These are phyloP conservation scores for Sebastes matsubarae DNA, from an alignment of 2,797 vertebrate species.

Conservation along the genomic window DNA sequence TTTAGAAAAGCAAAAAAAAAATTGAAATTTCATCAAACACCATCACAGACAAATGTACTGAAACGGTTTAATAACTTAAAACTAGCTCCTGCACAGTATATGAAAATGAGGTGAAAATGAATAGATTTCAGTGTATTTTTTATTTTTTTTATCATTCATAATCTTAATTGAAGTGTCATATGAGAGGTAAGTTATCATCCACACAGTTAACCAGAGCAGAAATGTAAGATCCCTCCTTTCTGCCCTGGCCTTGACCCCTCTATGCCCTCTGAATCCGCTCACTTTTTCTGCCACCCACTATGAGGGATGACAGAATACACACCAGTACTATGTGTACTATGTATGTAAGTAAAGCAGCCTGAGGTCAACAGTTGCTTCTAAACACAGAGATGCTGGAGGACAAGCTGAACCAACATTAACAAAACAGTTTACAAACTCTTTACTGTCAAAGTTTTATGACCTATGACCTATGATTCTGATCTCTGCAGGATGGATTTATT, in stretches of 20 bases:
- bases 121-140: background rate
- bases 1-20: too few species aligned
- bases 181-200: background rate
- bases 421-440: background rate
- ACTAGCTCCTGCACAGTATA: background rate
- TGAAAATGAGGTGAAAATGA: background rate
- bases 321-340: too few species aligned
- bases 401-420: background rate
- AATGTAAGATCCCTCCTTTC: background rate
- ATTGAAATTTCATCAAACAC: too few species aligned
- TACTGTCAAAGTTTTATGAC: background rate
- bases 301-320: background rate
- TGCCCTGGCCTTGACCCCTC: background rate
- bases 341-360: background rate
- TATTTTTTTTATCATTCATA: background rate
- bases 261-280: background rate
- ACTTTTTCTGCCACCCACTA: background rate
- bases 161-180: background rate
- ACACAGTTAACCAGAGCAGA: background rate
- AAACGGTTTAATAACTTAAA: too few species aligned
- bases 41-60: too few species aligned
- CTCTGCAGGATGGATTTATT: background rate
- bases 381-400: background rate
- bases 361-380: background rate
- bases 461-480: background rate